Evolutionary conservation across 2,888 invertebrate genomes (phyloP), one percentile per base, ranked within the genome.

Genomic region (Trissolcus japonicus): DNA sequence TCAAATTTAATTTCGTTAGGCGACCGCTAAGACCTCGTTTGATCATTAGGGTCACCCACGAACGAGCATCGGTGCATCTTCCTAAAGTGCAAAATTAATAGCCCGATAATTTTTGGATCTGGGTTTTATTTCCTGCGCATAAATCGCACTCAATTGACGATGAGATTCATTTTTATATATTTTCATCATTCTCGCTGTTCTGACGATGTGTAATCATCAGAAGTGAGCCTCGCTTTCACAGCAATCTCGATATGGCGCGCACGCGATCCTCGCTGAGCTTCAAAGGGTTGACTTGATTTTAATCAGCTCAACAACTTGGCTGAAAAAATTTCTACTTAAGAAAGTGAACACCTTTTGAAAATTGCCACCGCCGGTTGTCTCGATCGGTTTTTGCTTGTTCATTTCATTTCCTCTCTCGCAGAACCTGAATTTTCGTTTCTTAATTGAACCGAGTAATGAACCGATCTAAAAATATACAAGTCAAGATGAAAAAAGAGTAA

Each of bases 101-200:
- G 75, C 65, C 78, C 60, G 67, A 59, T 67, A 78, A 65, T 78
- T 65, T 16, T 46, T 25, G 73, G 57, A 67, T 66, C 60, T 71
- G 63, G 65, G 73, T 79, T 75, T 77, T 75, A 75, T 79, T 79
- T 77, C 77, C 79, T 71, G 71, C 13, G 17, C 35, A 61, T 69
- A 73, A 65, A 55, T 67, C 65, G 29, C 63, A 68, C 72, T 68
- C 65, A 54, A 77, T 60, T 63, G 29, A 25, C 54, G 61, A 69
- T 46, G 73, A 61, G 61, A 73, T 66, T 41, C 60, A 53, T 54
- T 35, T 35, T 35, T 35, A 35, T 61, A 40, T 59, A n/a, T 66
- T 72, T 69, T 57, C 65, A 57, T 76, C 76, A 66, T 72, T 57
- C 29, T 56, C 7, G 50, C 25, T 16, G 29, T 46, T 43, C 51